Evolutionary conservation across 2,113 vertebrate species (phyloP).

Genomic region (Melospiza melodia): DNA sequence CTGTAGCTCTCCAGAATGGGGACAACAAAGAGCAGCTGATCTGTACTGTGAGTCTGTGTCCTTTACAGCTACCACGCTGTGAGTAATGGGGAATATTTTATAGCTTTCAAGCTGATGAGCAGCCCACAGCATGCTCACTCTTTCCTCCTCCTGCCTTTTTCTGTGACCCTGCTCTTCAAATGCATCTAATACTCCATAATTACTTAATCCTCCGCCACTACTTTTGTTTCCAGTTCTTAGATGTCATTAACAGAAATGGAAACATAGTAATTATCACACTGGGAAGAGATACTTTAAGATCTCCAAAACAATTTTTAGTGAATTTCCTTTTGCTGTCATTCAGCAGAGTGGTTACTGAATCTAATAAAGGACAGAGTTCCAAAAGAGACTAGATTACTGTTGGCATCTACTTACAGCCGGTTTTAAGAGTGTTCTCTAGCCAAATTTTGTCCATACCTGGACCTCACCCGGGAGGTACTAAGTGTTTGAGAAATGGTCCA

Average conservation of each 20-base stretch:
- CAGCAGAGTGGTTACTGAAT: neutral
- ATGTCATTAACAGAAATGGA: constrained; percentile 60
- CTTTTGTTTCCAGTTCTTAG: constrained; percentile 61
- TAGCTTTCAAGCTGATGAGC: constrained; percentile 26
- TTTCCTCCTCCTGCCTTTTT: constrained; percentile 35
- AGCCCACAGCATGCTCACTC: constrained; percentile 28
- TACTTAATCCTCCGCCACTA: constrained; percentile 68
- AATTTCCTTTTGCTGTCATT: neutral
- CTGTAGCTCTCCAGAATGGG: constrained; percentile 44
- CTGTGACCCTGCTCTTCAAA: constrained; percentile 68
- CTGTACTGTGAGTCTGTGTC: constrained; percentile 35
- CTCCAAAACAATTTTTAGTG: neutral
- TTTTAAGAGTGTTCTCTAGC: neutral
- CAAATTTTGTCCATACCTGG: neutral
- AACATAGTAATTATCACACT: constrained; percentile 25
- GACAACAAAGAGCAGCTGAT: constrained; percentile 23
- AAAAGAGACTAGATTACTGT: neutral
- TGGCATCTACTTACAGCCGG: neutral
- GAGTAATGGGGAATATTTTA: constrained; percentile 46
- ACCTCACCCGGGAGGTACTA: neutral
- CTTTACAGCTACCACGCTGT: constrained; percentile 50
- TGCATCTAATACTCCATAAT: constrained; percentile 72
- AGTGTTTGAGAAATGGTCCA: neutral
- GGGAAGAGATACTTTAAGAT: constrained; percentile 16
- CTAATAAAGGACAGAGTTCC: neutral